Base-by-base conservation (phyloP, 1,140 invertebrate species). In the Tribolium madens region DNA sequence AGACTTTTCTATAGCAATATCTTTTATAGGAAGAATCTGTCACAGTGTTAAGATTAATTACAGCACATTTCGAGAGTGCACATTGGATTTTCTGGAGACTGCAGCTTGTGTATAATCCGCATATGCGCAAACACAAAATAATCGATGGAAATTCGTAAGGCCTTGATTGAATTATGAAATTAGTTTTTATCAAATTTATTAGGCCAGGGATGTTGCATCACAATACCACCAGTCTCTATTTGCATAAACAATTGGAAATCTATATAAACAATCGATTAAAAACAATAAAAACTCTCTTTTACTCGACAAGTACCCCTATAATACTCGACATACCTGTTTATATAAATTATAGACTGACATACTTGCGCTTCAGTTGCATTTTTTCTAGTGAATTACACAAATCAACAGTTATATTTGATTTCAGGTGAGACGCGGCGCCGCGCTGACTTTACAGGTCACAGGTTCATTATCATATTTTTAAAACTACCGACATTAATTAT, bases 1-100 rank as follows among this genome's bases (percentile, higher is more conserved):
- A 26, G 26, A 64, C n/a, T 64, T 64, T 64, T 64, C 57, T 36
- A 64, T 64, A 64, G 57, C 57, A 64, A 64, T 64, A 64, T 64
- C 57, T 64, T 64, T 33, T 18, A 6, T 60, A 60, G 53, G 53
- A 60, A 60, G 53, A 60, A 60, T 64, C 57, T 64, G 57, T 64
- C 57, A 64, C 57, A 64, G 36, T 33, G 57, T 14, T 14, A 21
- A 64, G 57, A 64, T 64, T 64, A 64, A 64, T 64, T 64, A 14
- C 10, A 64, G 14, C 52, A 64, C 52, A 64, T 12, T 64, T 64
- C 21, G 9, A 13, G 21, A 33, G 17, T 60, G 53, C 53, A 31
- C 53, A 31, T n/a, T 31, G 57, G 57, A 33, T 64, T 64, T 64
- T 64, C 57, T 10, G 17, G 57, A 57, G 52, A 64, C 13, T 64